Evolutionary conservation across 2,113 vertebrate genomes (phyloP).

Genomic region (Labeo catla): DNA sequence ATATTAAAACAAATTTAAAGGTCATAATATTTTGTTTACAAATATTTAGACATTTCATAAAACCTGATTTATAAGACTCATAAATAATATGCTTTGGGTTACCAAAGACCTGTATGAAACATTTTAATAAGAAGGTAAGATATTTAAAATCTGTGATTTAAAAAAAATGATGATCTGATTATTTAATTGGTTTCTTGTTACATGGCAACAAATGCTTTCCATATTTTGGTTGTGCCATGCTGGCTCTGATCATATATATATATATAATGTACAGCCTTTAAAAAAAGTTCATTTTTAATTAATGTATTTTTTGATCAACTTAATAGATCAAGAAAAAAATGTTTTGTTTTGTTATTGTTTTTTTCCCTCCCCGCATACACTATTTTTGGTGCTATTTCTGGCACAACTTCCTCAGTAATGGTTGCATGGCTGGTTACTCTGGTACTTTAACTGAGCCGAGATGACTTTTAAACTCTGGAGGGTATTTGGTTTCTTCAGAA

Average conservation of each 20-base stretch:
- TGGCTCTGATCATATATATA: neutral
- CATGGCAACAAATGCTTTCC: neutral
- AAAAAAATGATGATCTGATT: too few species aligned
- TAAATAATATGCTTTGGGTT: neutral
- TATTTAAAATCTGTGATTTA: neutral
- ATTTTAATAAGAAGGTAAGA: neutral
- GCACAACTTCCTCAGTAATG: neutral
- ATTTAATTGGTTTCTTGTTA: neutral
- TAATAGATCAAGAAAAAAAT: too few species aligned
- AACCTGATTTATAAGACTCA: neutral
- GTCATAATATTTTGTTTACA: neutral
- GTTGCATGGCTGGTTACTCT: neutral
- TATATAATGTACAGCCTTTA: too few species aligned
- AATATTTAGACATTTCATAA: neutral
- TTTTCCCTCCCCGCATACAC: neutral
- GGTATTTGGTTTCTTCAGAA: neutral
- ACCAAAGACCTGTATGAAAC: neutral
- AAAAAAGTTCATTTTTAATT: too few species aligned
- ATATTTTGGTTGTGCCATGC: neutral
- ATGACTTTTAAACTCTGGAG: neutral
- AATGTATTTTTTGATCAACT: too few species aligned
- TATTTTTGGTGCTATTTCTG: constrained; percentile 17
- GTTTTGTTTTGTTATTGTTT: neutral
- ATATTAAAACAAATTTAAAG: neutral
- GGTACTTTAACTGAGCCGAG: neutral